A percentile compares a stretch with the other conserved stretches of the same genome.
These are phyloP conservation scores for Stenodera caucasica DNA, from an alignment of 2,888 invertebrate species.

Conservation along the genomic window DNA sequence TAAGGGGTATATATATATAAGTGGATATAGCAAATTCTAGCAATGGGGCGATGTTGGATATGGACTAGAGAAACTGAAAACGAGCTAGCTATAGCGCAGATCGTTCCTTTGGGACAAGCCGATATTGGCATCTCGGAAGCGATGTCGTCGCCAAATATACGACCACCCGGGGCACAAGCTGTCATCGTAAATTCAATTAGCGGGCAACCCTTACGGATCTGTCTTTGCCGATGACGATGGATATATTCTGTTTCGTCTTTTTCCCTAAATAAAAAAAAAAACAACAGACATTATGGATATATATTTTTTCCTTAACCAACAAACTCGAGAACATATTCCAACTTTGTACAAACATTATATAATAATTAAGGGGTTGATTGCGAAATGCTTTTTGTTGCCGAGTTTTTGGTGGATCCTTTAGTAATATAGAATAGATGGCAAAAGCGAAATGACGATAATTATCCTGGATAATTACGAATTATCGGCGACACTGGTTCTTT, in stretches of 20 bases:
- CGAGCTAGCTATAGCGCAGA: slow-evolving; percentile 43
- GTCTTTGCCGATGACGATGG: slow-evolving; percentile 34
- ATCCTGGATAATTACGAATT: slow-evolving; percentile 5
- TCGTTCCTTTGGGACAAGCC: slow-evolving; percentile 52
- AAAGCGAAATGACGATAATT: slow-evolving; percentile 4
- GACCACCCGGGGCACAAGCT: slow-evolving; percentile 53
- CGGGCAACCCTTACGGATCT: slow-evolving; percentile 46
- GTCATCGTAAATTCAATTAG: slow-evolving; percentile 57
- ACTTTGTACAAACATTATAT: not conserved
- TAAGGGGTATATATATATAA: too few relatives aligned
- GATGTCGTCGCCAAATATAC: slow-evolving; percentile 56
- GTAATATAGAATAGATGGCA: not conserved
- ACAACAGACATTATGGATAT: too few relatives aligned
- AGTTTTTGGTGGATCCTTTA: too few relatives aligned
- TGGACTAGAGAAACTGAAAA: slow-evolving; percentile 33
- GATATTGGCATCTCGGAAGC: slow-evolving; percentile 55
- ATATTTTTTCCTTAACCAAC: too few relatives aligned
- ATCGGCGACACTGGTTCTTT: slow-evolving; percentile 5
- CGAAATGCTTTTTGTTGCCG: not conserved
- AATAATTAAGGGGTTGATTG: slow-evolving; percentile 2
- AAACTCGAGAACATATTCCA: too few relatives aligned
- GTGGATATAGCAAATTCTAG: too few relatives aligned
- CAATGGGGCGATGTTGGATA: not conserved
- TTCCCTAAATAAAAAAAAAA: slow-evolving; percentile 1
- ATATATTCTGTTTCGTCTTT: slow-evolving; percentile 15